phyloP scores from a whole-genome alignment of 2,888 invertebrate genomes.

The Hyalella azteca region DNA sequence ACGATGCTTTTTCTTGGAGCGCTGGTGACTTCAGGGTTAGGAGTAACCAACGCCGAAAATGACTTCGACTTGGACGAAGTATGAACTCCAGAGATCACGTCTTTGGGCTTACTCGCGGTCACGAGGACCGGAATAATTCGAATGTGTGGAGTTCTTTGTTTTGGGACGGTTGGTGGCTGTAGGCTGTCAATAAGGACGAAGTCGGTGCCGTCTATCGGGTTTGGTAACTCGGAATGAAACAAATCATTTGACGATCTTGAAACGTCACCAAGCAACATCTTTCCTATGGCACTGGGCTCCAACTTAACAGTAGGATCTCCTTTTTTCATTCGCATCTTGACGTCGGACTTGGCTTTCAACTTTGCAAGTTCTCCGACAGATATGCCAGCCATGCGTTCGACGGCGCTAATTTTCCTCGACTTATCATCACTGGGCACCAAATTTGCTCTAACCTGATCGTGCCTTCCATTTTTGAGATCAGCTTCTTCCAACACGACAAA shows the following conservation, averaged over 20 bases:
- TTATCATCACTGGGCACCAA: no score
- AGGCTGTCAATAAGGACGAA: slow-evolving; percentile 44
- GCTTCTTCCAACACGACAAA: no score
- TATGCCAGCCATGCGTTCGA: no score
- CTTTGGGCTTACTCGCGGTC: slow-evolving; percentile 1
- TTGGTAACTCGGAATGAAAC: slow-evolving; percentile 2
- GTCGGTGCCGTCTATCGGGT: slow-evolving; percentile 23
- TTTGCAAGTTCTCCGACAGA: no score
- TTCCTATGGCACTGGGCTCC: background rate
- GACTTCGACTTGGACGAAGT: slow-evolving; percentile 39
- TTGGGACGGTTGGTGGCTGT: slow-evolving; percentile 40
- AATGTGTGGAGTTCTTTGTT: slow-evolving; percentile 37
- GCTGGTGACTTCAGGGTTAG: background rate
- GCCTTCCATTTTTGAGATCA: no score
- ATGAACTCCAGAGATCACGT: slow-evolving; percentile 46
- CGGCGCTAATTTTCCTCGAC: no score
- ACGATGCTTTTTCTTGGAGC: slow-evolving; percentile 34
- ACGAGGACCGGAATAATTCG: slow-evolving; percentile 45
- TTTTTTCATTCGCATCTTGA: no score
- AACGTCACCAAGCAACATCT: slow-evolving; percentile 15
- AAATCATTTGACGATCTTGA: slow-evolving; percentile 1
- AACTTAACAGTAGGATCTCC: no score
- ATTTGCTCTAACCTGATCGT: no score
- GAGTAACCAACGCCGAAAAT: background rate
- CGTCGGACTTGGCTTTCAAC: no score